These are phyloP conservation scores for Cavia aperea DNA, from an alignment of 2,113 vertebrate species.

Conservation along the genomic window DNA sequence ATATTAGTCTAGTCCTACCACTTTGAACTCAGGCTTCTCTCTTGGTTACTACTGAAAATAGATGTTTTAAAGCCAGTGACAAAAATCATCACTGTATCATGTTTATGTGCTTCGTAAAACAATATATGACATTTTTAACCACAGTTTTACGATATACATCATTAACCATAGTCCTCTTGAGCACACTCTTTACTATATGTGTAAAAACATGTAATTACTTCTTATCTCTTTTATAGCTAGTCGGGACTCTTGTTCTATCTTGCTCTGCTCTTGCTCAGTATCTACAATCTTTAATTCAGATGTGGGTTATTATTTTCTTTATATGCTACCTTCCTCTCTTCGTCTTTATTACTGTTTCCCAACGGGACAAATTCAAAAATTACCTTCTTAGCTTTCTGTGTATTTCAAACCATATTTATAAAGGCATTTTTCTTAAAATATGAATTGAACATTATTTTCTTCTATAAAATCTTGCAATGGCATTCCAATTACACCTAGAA, in stretches of 20 bases:
- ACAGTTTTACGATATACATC: neutral
- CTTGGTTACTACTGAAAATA: neutral
- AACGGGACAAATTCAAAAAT: neutral
- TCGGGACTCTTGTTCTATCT: neutral
- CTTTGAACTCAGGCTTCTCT: neutral
- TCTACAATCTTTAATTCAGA: constrained; percentile 8
- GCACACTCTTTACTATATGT: neutral
- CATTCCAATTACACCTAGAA: neutral
- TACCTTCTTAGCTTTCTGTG: neutral
- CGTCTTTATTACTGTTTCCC: neutral
- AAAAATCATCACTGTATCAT: constrained; percentile 19
- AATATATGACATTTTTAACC: neutral
- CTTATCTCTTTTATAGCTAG: neutral
- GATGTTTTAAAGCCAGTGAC: constrained; percentile 29
- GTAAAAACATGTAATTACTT: neutral
- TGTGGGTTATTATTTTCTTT: neutral
- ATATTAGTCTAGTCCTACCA: constrained; percentile 29
- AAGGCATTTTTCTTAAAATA: constrained; percentile 19
- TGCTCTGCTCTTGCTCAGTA: neutral
- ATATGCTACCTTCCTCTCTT: neutral
- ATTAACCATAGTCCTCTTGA: neutral
- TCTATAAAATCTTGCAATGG: constrained; percentile 3
- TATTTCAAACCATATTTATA: neutral
- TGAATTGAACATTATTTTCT: neutral
- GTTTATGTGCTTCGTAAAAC: neutral